Percentiles rank a stretch among this genome's conserved stretches.
These are phyloP conservation scores for Alentia gelatinosa DNA, from an alignment of 2,888 invertebrate species.

Conservation along the genomic window DNA sequence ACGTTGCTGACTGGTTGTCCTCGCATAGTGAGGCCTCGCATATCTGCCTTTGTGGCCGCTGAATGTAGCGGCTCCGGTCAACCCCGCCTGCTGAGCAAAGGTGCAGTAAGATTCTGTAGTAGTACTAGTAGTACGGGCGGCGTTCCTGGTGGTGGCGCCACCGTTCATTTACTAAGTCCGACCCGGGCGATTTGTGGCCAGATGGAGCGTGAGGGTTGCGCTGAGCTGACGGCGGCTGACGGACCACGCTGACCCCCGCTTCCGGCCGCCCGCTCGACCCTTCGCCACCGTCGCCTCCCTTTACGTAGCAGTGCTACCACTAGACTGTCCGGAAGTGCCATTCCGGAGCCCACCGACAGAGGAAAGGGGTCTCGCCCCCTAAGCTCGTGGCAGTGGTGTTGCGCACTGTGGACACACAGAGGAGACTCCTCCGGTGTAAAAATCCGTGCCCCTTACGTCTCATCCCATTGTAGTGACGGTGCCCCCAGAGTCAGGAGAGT, in stretches of 20 bases:
- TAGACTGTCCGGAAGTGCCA: too few species aligned
- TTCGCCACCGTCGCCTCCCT: not conserved
- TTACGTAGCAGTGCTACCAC: not conserved
- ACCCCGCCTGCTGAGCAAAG: not conserved
- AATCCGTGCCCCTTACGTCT: too few species aligned
- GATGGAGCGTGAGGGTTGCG: constrained; percentile 43
- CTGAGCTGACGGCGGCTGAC: not conserved
- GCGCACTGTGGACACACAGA: not conserved
- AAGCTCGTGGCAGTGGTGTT: not conserved
- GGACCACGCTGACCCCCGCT: not conserved
- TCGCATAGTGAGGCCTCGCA: not conserved
- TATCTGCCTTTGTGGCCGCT: not conserved
- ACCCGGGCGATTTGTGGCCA: constrained; percentile 28
- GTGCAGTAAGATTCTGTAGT: not conserved
- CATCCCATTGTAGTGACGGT: not conserved
- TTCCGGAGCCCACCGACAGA: not conserved
- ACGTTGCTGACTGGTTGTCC: not conserved
- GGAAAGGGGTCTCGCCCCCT: not conserved
- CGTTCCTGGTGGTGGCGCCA: constrained; percentile 20
- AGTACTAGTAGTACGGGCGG: not conserved
- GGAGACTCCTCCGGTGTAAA: not conserved
- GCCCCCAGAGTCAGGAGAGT: not conserved
- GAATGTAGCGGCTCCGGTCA: not conserved
- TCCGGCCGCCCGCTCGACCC: not conserved
- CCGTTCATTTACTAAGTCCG: constrained; percentile 5